Base-by-base conservation (phyloP, 2,888 invertebrate genomes). In the Anthophora plumipes region DNA sequence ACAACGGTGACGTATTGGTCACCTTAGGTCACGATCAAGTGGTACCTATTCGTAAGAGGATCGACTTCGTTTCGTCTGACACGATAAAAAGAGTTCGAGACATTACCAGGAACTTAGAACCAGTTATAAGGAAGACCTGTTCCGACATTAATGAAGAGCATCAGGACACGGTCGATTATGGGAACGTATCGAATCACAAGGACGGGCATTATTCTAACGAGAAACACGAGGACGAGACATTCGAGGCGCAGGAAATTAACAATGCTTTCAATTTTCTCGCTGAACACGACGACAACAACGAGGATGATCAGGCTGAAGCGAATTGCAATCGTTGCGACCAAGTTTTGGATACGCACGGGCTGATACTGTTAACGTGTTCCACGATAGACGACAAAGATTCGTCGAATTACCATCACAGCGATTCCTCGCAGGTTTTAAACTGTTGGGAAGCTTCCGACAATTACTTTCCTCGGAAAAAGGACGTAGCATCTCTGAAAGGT, bases 11-110 rank as follows among this genome's bases (percentile, higher is more conserved):
- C 61, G 89, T 93, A 9, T 82, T 93, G 48, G 92, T 93, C 50
- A 93, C 92, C 6, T 70, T 93, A 48, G 93, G 93, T 6, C 93
- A 93, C 70, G 93, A 93, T 72, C 91, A 93, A 72, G 90, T 92
- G 11, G 91, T 93, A 0, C 93, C 93, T 11, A 86, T 90, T 1
- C 86, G 89, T 2, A 92, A 92, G 67, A 88, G 92, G 39, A 93
- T 93, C 80, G 93, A 93, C 80, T 93, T 93, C 0, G 93, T 93
- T 1, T 93, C 93, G 4, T 91, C 91, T 43, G 93, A 93, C 75
- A 93, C 93, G 39, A 93, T 93, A 43, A 93, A 92, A 69, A 84
- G 93, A 14, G 89, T 93, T 6, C 90, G 92, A 12, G 91, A 92
- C 69, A 93, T 93, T 48, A 93, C 93, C 17, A 92, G 89, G 68